Evolutionary conservation across 2,888 invertebrate species (phyloP).

Genomic region (Eretmocerus hayati): DNA sequence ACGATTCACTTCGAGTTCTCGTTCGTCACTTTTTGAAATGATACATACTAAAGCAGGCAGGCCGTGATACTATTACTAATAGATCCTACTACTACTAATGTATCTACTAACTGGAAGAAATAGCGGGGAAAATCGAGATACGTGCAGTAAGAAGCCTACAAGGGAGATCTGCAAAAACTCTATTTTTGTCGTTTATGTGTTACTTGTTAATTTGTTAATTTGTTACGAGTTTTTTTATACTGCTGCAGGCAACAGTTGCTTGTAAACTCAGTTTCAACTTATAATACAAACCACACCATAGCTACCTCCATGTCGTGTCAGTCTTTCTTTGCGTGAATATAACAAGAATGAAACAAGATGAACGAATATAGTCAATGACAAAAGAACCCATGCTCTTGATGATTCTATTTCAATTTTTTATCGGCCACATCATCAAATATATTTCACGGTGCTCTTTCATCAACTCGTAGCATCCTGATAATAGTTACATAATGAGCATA

Average conservation of each 20-base stretch:
- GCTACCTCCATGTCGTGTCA: conserved; percentile 44
- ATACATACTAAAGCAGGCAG: conserved; percentile 47
- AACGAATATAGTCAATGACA: conserved; percentile 5
- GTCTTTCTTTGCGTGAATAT: conserved; percentile 27
- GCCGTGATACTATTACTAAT: conserved; percentile 45
- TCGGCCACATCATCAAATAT: conserved; percentile 9
- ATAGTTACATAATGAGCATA: conserved; percentile 6
- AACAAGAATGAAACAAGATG: conserved; percentile 1
- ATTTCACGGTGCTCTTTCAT: not conserved
- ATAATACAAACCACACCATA: conserved; percentile 38
- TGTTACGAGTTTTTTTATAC: conserved; percentile 38
- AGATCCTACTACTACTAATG: conserved; percentile 35
- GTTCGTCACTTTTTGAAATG: not conserved
- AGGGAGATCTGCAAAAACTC: conserved; percentile 13
- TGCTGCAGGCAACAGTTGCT: conserved; percentile 26
- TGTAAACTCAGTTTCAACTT: conserved; percentile 21
- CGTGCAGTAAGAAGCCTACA: conserved; percentile 18
- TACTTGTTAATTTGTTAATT: conserved; percentile 36
- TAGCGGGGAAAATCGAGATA: conserved; percentile 10
- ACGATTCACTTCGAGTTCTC: conserved; percentile 7
- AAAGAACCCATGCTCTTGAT: conserved; percentile 10
- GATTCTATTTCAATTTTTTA: conserved; percentile 2
- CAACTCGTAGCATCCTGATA: conserved; percentile 3
- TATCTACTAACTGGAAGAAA: conserved; percentile 16
- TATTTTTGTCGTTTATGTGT: conserved; percentile 32